These are phyloP conservation scores for Nansenia antarctica DNA, from an alignment of 2,113 vertebrate species.

Conservation along the genomic window DNA sequence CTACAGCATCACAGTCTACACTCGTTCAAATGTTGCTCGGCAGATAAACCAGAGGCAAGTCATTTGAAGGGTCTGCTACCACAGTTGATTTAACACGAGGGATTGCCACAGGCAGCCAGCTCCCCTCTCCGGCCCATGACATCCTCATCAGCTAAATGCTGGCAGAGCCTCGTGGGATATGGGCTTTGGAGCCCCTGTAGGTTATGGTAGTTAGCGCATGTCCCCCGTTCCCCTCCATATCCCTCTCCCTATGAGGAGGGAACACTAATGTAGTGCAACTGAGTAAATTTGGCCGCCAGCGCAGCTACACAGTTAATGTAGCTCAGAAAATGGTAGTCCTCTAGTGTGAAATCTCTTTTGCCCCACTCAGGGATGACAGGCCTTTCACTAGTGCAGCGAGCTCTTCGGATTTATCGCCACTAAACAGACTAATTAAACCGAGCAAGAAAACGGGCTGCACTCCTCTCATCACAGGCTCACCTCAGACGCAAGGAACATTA, in stretches of 20 bases:
- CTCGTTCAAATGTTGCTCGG: conserved; percentile 37
- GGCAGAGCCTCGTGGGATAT: conserved; percentile 35
- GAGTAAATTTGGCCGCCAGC: conserved; percentile 61
- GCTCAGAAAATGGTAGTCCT: conserved; percentile 59
- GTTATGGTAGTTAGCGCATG: conserved; percentile 35
- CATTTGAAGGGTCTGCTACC: conserved; percentile 29
- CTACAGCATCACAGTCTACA: neutral
- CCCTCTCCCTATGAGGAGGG: conserved; percentile 48
- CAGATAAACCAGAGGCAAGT: conserved; percentile 33
- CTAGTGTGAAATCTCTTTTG: conserved; percentile 64
- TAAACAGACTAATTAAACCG: conserved; percentile 48
- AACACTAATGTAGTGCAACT: conserved; percentile 64
- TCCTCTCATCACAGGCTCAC: neutral
- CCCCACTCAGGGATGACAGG: conserved; percentile 59
- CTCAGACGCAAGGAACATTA: neutral
- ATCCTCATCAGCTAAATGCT: conserved; percentile 37
- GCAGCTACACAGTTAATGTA: conserved; percentile 62
- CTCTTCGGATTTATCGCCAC: conserved; percentile 28
- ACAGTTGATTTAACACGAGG: conserved; percentile 38
- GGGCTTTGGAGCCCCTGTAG: conserved; percentile 39
- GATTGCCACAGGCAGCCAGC: conserved; percentile 24
- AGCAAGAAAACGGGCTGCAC: conserved; percentile 12
- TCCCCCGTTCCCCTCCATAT: conserved; percentile 46
- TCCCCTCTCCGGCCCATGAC: conserved; percentile 36
- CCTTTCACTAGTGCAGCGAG: conserved; percentile 48